A percentile compares a stretch with the other conserved stretches of the same genome.
Conservation (phyloP, 2,888 invertebrate species). For the Keiferia lycopersicella region DNA sequence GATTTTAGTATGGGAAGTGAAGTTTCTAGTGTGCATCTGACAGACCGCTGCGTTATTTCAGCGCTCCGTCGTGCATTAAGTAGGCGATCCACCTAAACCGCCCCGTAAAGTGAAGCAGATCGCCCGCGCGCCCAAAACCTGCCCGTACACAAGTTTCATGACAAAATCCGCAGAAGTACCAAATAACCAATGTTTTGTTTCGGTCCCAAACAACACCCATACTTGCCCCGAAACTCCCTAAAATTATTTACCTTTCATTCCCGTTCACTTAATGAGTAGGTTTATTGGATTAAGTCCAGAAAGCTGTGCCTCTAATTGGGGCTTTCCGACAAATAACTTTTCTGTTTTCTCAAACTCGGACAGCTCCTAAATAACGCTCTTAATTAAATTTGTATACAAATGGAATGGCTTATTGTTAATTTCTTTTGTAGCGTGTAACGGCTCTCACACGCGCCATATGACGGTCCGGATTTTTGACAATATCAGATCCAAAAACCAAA, state of each 20-base stretch:
- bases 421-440: slow-evolving; percentile 39
- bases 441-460: too few species aligned
- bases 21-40: too few species aligned
- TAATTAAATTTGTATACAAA: slow-evolving; percentile 71
- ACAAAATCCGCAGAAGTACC: background rate
- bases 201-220: background rate
- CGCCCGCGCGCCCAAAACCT: too few species aligned
- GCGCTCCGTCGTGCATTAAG: too few species aligned
- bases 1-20: too few species aligned
- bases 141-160: too few species aligned
- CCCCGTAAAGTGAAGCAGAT: too few species aligned
- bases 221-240: slow-evolving; percentile 44
- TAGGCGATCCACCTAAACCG: too few species aligned
- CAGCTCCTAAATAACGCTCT: slow-evolving; percentile 73
- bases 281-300: slow-evolving; percentile 80
- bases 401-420: slow-evolving; percentile 54
- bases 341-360: slow-evolving; percentile 77
- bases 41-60: too few species aligned
- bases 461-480: too few species aligned
- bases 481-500: too few species aligned
- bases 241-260: slow-evolving; percentile 79
- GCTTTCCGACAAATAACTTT: slow-evolving; percentile 79
- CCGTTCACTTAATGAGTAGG: slow-evolving; percentile 77
- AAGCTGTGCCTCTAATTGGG: slow-evolving; percentile 79
- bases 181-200: background rate